phyloP scores from a whole-genome alignment of 2,888 invertebrate genomes.

The Macaria liturata region DNA sequence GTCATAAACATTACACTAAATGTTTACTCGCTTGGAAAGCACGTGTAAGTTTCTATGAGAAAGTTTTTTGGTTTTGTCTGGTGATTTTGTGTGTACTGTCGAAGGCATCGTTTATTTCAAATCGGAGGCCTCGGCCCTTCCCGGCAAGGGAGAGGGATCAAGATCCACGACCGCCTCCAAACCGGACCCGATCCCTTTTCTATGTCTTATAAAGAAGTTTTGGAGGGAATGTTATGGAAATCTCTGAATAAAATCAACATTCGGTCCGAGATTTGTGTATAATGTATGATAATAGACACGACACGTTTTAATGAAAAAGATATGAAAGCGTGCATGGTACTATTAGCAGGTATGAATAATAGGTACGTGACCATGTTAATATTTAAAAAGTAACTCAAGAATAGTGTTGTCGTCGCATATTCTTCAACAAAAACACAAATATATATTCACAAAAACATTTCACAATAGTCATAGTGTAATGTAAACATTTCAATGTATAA shows the following conservation, averaged over 20 bases:
- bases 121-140: slow-evolving; percentile 48
- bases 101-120: slow-evolving; percentile 60
- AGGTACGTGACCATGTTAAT: neutral
- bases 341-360: neutral
- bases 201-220: slow-evolving; percentile 48
- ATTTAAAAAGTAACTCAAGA: no score
- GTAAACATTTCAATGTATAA: no score
- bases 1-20: neutral
- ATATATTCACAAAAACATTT: no score
- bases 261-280: slow-evolving; percentile 3
- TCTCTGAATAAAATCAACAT: slow-evolving; percentile 12
- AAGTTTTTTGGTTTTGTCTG: slow-evolving; percentile 20
- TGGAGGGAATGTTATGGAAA: slow-evolving; percentile 37
- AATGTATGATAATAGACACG: slow-evolving; percentile 5
- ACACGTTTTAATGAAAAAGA: slow-evolving; percentile 15
- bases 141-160: slow-evolving; percentile 60
- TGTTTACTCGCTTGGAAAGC: slow-evolving; percentile 23
- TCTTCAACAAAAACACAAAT: no score
- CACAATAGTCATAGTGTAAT: no score
- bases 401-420: no score
- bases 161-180: slow-evolving; percentile 59
- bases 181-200: slow-evolving; percentile 50
- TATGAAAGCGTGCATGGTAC: slow-evolving; percentile 2
- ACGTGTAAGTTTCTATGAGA: slow-evolving; percentile 17
- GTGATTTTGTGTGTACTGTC: slow-evolving; percentile 41